These are phyloP conservation scores for Empidonax traillii DNA, from an alignment of 2,113 vertebrate genomes.

Conservation along the genomic window DNA sequence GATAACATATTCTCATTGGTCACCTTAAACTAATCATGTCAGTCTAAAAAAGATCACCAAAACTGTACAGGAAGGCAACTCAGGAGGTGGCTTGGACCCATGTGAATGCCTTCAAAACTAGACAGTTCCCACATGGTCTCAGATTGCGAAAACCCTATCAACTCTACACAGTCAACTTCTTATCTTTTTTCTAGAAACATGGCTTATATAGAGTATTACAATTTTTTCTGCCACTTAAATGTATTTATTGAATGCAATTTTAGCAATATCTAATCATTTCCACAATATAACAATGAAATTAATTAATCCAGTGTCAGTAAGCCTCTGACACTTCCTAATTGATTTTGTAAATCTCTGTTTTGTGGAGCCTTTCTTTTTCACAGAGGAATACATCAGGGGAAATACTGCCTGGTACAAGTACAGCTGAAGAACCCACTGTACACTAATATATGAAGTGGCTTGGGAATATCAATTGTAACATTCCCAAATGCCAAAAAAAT, in stretches of 20 bases:
- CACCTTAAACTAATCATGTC: not conserved
- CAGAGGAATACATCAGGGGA: not conserved
- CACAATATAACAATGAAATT: not conserved
- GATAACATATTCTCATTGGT: not conserved
- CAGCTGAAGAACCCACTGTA: not conserved
- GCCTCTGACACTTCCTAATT: not conserved
- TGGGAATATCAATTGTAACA: not conserved
- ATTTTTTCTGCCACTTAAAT: not conserved
- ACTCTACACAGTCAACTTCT: not conserved
- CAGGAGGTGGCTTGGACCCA: not conserved
- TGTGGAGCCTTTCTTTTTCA: not conserved
- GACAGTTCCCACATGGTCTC: not conserved
- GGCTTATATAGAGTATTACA: not conserved
- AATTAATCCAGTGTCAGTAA: not conserved
- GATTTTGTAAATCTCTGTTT: not conserved
- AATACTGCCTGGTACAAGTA: not conserved
- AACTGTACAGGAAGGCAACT: not conserved
- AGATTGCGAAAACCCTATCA: not conserved
- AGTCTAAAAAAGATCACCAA: not conserved
- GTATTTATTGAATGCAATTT: not conserved
- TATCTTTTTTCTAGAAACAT: not conserved
- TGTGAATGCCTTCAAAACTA: not conserved
- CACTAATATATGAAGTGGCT: not conserved
- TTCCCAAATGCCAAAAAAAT: not conserved
- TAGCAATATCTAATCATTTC: not conserved